phyloP scores from a whole-genome alignment of 1,140 invertebrate genomes.

The Ceratina calcarata region DNA sequence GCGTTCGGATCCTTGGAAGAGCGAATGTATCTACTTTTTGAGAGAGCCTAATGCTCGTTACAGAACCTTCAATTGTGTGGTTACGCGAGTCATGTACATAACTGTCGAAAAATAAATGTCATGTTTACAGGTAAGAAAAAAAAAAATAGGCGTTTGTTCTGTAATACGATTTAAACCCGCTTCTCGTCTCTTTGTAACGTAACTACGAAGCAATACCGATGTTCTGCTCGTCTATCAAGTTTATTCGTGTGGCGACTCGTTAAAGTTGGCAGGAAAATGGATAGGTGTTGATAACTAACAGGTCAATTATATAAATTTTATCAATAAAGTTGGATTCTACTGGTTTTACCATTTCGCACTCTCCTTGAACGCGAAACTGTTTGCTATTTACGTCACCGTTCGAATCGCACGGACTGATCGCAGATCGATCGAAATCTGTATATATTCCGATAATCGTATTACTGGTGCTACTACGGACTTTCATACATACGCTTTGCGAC shows the following conservation, averaged over 20 bases:
- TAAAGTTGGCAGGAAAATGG: slow-evolving; percentile 6
- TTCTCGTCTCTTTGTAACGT: slow-evolving; percentile 1
- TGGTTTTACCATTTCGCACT: slow-evolving; percentile 25
- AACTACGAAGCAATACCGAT: not conserved
- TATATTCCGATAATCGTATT: too few relatives aligned
- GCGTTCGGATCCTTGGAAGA: slow-evolving; percentile 34
- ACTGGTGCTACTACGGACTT: too few relatives aligned
- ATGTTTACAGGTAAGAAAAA: slow-evolving; percentile 41
- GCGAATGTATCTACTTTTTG: slow-evolving; percentile 34
- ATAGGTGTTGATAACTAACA: slow-evolving; percentile 12
- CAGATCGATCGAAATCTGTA: not conserved
- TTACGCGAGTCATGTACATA: slow-evolving; percentile 46
- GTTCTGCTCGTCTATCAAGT: too few relatives aligned
- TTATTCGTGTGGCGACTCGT: not conserved
- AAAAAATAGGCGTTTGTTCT: slow-evolving; percentile 30
- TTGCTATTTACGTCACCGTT: not conserved
- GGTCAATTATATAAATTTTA: slow-evolving; percentile 41
- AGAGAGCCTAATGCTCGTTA: slow-evolving; percentile 39
- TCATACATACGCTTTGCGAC: too few relatives aligned
- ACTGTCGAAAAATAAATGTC: slow-evolving; percentile 51
- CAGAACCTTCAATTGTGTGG: slow-evolving; percentile 32
- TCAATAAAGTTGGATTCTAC: slow-evolving; percentile 41
- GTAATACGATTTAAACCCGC: slow-evolving; percentile 25
- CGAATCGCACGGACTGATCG: not conserved
- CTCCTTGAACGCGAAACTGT: not conserved